These are phyloP conservation scores for Bellardia bayeri DNA, from an alignment of 2,888 invertebrate genomes.

Conservation along the genomic window DNA sequence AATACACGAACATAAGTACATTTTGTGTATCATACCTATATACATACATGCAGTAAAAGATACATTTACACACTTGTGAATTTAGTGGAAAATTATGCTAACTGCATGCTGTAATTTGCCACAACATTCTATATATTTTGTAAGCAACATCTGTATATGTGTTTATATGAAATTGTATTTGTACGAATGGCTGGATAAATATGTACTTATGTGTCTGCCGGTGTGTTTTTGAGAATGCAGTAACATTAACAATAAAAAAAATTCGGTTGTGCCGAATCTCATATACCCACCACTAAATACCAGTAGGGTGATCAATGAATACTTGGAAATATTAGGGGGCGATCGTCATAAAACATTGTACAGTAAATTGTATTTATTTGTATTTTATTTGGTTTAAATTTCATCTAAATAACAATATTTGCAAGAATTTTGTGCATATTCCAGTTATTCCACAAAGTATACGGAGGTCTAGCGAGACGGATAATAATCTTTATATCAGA, in stretches of 20 bases:
- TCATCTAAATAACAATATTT: too few relatives aligned
- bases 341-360: too few relatives aligned
- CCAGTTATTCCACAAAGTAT: too few relatives aligned
- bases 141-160: conserved; percentile 44
- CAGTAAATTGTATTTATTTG: too few relatives aligned
- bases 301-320: too few relatives aligned
- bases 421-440: too few relatives aligned
- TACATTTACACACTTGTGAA: conserved; percentile 63
- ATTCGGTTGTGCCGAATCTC: background rate
- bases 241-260: conserved; percentile 28
- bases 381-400: too few relatives aligned
- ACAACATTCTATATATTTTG: conserved; percentile 59
- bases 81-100: conserved; percentile 72
- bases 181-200: too few relatives aligned
- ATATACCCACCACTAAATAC: too few relatives aligned
- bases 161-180: background rate
- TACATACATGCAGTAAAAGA: conserved; percentile 15
- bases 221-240: conserved; percentile 44
- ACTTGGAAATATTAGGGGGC: too few relatives aligned
- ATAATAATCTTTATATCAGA: too few relatives aligned
- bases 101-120: conserved; percentile 72
- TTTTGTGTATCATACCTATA: conserved; percentile 16
- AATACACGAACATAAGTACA: conserved; percentile 8
- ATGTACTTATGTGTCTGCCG: conserved; percentile 8
- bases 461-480: too few relatives aligned